Evolutionary conservation across 2,888 invertebrate genomes (phyloP).

Genomic region (Sinelater perroti): DNA sequence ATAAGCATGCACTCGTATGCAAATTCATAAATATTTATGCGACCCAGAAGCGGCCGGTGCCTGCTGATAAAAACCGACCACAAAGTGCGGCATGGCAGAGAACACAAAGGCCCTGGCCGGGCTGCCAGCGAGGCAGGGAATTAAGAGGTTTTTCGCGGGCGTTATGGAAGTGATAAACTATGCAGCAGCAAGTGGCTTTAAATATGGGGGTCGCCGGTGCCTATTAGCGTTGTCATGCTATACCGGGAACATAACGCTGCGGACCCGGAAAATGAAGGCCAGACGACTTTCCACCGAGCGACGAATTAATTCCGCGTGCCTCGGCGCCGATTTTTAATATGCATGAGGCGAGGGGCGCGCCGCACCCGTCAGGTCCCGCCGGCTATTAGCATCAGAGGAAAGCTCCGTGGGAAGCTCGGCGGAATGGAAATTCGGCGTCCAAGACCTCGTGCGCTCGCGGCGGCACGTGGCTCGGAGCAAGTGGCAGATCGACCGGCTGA

Average conservation of each 20-base stretch:
- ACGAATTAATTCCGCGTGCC: constrained; percentile 22
- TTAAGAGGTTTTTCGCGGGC: constrained; percentile 24
- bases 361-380: too few species aligned
- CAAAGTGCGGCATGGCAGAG: constrained; percentile 19
- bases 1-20: constrained; percentile 30
- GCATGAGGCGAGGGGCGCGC: constrained; percentile 6
- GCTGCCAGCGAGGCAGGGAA: constrained; percentile 29
- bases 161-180: constrained; percentile 37
- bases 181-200: constrained; percentile 37
- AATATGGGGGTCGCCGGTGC: constrained; percentile 34
- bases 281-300: constrained; percentile 24
- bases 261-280: constrained; percentile 26
- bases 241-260: constrained; percentile 40
- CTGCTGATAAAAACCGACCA: constrained; percentile 13
- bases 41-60: constrained; percentile 27
- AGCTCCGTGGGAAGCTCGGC: background rate
- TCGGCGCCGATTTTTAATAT: constrained; percentile 11
- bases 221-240: constrained; percentile 38
- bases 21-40: constrained; percentile 34
- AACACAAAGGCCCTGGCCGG: constrained; percentile 9
- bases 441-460: constrained; percentile 30
- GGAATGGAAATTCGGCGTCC: constrained; percentile 1
- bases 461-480: constrained; percentile 45
- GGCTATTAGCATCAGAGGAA: too few species aligned
- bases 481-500: constrained; percentile 51